Evolutionary conservation across 1,140 invertebrate genomes (phyloP).

Genomic region (Hycleus cichorii): DNA sequence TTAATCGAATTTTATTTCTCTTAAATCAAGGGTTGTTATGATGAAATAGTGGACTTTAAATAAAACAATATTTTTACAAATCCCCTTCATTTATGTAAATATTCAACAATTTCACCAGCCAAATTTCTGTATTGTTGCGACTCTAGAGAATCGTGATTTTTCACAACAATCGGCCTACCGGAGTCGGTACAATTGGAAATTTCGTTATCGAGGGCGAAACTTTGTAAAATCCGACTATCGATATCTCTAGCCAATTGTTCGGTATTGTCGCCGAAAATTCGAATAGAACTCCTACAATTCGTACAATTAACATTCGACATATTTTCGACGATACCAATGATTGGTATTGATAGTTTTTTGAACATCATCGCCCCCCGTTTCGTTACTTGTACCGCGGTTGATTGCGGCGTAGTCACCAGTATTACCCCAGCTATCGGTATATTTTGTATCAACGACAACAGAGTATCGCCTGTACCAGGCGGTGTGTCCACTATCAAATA

Average conservation of each 20-base stretch:
- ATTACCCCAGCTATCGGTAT: constrained; percentile 72
- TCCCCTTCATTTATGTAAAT: no score
- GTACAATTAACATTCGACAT: constrained; percentile 71
- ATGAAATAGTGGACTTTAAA: no score
- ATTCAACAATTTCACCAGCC: no score
- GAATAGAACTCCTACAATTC: constrained; percentile 56
- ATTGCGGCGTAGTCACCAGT: constrained; percentile 80
- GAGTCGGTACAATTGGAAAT: constrained; percentile 41
- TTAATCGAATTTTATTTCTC: no score
- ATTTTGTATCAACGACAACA: constrained; percentile 81
- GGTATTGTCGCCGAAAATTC: constrained; percentile 54
- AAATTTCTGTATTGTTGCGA: constrained; percentile 46
- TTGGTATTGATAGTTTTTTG: constrained; percentile 67
- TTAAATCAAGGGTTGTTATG: no score
- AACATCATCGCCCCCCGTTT: constrained; percentile 74
- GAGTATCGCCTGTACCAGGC: constrained; percentile 87
- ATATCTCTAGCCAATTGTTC: constrained; percentile 47
- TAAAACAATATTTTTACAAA: no score
- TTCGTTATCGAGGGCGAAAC: constrained; percentile 64
- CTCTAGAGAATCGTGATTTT: constrained; percentile 53
- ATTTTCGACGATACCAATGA: constrained; percentile 78
- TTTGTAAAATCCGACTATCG: constrained; percentile 54
- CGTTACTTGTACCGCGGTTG: constrained; percentile 72
- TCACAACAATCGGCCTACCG: constrained; percentile 71
- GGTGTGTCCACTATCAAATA: constrained; percentile 82